Evolutionary conservation across 1,140 invertebrate genomes (phyloP), one percentile per base, ranked within the genome.

Genomic region (Palaemon carinicauda): DNA sequence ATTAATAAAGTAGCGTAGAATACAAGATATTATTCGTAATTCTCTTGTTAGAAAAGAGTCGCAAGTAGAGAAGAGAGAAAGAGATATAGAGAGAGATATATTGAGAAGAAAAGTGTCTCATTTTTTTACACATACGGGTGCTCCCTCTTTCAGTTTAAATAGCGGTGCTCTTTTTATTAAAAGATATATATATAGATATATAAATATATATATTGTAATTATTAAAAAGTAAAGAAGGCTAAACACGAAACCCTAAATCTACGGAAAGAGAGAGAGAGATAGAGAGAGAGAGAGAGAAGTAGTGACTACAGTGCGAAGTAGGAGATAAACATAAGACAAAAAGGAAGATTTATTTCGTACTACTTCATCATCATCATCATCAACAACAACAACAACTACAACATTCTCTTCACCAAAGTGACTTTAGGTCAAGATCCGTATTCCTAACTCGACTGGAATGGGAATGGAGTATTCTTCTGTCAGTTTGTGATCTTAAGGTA

Each of bases 401-500:
- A n/a, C n/a, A 50, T 21, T 15, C 75, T 21, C 31, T 9, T 80
- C 12, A 15, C 41, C n/a, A n/a, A 19, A 50, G 29, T 29, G 24
- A 56, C 54, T 69, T 17, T 10, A 69, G 19, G 60, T 31, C 53
- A 33, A 51, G 19, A 19, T 80, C 24, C 29, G 14, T 54, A n/a
- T 33, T 12, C 33, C 17, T 41, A 24, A n/a, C 53, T 24, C 29
- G 52, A 78, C 24, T 31, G 33, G 21, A 52, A 33, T 24, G 14
- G 75, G 60, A 65, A 82, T 82, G 80, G 80, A 82, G 80, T 51
- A 27, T 5, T 50, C 60, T 24, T 33, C 65, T 60, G 12, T 31
- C 80, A 29, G 3, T 60, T 82, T 82, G 80, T 82, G 80, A 82
- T 82, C 80, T 19, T 52, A 65, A 82, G 80, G 80, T 82, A 73